A percentile compares a stretch with the other conserved stretches of the same genome.
These are phyloP conservation scores for Cliona cf. orientalis DNA, from an alignment of 37 sponge, comb jelly and placozoan genomes.

Conservation along the genomic window DNA sequence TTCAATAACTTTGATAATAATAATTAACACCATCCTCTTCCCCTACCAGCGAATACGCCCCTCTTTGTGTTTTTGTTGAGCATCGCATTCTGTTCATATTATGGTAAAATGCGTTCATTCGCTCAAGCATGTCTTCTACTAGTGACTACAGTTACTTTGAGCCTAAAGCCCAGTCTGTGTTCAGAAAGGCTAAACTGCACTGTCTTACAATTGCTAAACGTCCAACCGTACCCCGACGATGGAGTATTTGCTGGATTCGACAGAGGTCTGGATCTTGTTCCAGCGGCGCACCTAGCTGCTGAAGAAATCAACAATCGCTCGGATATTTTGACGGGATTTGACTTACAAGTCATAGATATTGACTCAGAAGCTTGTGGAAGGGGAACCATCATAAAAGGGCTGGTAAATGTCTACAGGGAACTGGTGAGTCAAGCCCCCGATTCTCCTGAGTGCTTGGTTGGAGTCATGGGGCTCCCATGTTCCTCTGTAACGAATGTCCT, in stretches of 20 bases:
- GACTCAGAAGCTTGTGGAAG: constrained; percentile 31
- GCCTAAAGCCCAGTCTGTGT: no score
- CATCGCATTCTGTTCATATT: no score
- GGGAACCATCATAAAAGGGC: background rate
- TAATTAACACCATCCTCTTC: no score
- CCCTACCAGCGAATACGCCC: no score
- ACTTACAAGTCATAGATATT: constrained; percentile 28
- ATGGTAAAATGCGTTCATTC: no score
- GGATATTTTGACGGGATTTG: constrained; percentile 25
- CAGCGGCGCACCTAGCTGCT: constrained; percentile 49
- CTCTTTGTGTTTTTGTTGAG: no score
- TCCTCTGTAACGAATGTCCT: constrained; percentile 21
- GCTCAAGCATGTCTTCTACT: no score
- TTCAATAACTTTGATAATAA: no score
- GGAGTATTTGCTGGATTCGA: background rate
- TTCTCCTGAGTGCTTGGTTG: constrained; percentile 15
- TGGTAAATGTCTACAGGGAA: background rate
- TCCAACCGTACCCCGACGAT: constrained; percentile 17
- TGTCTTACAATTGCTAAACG: constrained; percentile 18
- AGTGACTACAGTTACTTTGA: no score
- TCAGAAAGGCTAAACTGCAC: no score
- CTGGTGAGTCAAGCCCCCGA: constrained; percentile 1
- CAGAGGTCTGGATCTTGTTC: constrained; percentile 31
- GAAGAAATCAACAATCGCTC: constrained; percentile 50
- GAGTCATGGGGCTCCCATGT: constrained; percentile 31